Evolutionary conservation across 2,113 vertebrate genomes (phyloP).

Genomic region (Herpailurus yagouaroundi): DNA sequence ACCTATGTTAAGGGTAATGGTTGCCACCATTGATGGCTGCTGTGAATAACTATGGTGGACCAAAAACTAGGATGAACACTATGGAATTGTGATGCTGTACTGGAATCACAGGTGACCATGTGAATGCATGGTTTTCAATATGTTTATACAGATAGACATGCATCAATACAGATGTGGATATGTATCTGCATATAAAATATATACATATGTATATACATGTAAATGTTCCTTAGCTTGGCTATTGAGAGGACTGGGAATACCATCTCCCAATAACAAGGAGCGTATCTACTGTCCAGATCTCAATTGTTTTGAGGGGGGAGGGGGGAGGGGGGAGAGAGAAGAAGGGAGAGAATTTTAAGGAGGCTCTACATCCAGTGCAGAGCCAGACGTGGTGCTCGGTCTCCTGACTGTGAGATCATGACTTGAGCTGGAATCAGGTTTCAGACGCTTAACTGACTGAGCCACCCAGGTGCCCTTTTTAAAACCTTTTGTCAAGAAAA

Average conservation of each 20-base stretch:
- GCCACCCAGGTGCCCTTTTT: not conserved
- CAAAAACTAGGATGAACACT: not conserved
- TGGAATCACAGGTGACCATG: not conserved
- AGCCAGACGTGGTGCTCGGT: too few relatives aligned
- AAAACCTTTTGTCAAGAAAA: not conserved
- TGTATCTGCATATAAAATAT: not conserved
- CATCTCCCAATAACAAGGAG: not conserved
- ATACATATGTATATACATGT: too few relatives aligned
- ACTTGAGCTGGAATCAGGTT: too few relatives aligned
- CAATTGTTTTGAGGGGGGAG: too few relatives aligned
- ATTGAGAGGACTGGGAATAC: not conserved
- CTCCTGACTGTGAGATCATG: too few relatives aligned
- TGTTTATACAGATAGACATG: not conserved
- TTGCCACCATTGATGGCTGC: too few relatives aligned
- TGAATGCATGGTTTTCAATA: not conserved
- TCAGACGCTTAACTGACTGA: too few relatives aligned
- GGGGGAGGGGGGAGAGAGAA: too few relatives aligned
- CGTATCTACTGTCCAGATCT: not conserved
- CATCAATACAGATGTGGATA: not conserved
- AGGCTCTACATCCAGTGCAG: too few relatives aligned
- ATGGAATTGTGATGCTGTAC: not conserved
- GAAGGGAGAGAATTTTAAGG: too few relatives aligned
- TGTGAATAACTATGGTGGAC: not conserved
- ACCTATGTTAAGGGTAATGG: not conserved
- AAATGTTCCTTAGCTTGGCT: not conserved